Evolutionary conservation across 2,113 vertebrate species (phyloP).

Genomic region (Sigmodon hispidus): DNA sequence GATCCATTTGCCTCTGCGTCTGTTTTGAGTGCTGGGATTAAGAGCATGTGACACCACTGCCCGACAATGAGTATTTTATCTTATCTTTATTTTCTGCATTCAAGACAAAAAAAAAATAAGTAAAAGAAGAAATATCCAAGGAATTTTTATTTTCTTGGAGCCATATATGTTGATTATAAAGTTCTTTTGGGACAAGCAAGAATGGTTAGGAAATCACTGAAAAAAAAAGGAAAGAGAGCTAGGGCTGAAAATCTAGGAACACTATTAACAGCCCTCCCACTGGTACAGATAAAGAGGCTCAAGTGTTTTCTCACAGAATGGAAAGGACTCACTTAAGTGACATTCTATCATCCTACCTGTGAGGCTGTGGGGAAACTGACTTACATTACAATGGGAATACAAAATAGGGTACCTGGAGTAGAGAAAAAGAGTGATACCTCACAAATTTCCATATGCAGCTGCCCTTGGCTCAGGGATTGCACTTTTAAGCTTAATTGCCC

Average conservation of each 20-base stretch:
- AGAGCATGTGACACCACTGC: background rate
- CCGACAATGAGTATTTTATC: background rate
- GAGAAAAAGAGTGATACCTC: background rate
- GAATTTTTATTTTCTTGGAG: background rate
- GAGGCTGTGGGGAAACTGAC: background rate
- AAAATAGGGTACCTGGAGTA: background rate
- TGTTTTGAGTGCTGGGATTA: background rate
- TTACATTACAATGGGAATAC: background rate
- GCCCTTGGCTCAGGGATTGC: background rate
- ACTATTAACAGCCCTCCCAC: background rate
- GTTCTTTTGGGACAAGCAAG: slow-evolving; percentile 12
- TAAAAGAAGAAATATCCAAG: slow-evolving; percentile 6
- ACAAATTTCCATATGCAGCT: background rate
- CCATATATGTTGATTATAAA: background rate
- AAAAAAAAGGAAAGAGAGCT: background rate
- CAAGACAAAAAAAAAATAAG: slow-evolving; percentile 37
- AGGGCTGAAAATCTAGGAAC: background rate
- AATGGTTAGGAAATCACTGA: background rate
- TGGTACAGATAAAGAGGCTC: background rate
- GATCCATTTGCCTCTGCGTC: background rate
- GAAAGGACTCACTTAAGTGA: background rate
- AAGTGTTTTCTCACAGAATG: background rate
- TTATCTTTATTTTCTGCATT: background rate
- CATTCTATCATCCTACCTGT: no score
- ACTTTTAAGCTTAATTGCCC: background rate